phyloP scores from a whole-genome alignment of 1,140 invertebrate genomes.

The Plectrocnemia conspersa region DNA sequence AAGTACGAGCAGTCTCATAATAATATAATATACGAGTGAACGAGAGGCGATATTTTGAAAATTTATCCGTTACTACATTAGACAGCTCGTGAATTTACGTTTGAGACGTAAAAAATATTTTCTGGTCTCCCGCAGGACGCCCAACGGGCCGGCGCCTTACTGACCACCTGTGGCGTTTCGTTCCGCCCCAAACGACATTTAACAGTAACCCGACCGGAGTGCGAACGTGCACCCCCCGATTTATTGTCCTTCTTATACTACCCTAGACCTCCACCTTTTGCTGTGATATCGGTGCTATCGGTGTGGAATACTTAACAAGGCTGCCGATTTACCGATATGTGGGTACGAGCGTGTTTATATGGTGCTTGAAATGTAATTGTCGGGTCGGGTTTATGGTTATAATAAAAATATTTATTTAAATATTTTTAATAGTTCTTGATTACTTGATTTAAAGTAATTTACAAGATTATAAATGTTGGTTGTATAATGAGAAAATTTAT shows the following conservation, averaged over 20 bases:
- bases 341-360: not conserved
- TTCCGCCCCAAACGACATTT: conserved; percentile 5
- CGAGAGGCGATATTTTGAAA: too few relatives aligned
- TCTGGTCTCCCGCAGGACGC: too few relatives aligned
- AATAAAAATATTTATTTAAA: not conserved
- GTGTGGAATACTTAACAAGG: too few relatives aligned
- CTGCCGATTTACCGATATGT: too few relatives aligned
- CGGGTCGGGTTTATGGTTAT: not conserved
- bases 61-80: too few relatives aligned
- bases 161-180: conserved; percentile 21
- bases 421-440: not conserved
- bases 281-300: too few relatives aligned
- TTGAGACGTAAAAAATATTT: too few relatives aligned
- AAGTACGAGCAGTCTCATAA: too few relatives aligned
- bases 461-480: not conserved
- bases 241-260: conserved; percentile 12
- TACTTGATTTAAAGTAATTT: not conserved
- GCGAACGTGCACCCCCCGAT: not conserved
- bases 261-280: not conserved
- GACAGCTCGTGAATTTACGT: too few relatives aligned
- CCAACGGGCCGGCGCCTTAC: not conserved
- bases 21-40: too few relatives aligned
- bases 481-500: not conserved
- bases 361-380: not conserved
- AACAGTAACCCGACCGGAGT: conserved; percentile 6